Percentiles rank a stretch among this genome's conserved stretches.
These are phyloP conservation scores for Rhinatrema bivittatum DNA, from an alignment of 2,797 vertebrate genomes.

Conservation along the genomic window DNA sequence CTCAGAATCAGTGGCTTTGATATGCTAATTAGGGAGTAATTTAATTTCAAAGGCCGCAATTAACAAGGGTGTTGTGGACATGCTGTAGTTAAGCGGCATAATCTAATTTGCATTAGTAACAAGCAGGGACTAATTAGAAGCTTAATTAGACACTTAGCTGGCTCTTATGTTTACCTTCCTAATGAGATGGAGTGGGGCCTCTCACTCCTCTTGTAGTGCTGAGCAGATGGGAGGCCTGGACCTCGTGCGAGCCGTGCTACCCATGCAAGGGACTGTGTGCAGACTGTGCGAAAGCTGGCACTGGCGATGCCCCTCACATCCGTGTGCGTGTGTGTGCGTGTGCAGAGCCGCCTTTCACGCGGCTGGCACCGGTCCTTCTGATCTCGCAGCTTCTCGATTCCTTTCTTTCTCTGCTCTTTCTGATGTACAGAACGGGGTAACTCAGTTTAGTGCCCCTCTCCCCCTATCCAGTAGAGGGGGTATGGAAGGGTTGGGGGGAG, in stretches of 20 bases:
- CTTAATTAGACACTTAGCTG: slow-evolving; percentile 99
- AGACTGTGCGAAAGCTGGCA: not conserved
- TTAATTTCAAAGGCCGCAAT: slow-evolving; percentile 99
- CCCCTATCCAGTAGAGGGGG: not conserved
- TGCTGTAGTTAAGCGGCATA: slow-evolving; percentile 99
- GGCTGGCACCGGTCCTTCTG: no score
- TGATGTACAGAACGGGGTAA: no score
- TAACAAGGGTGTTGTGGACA: slow-evolving; percentile 99
- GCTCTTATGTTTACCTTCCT: slow-evolving; percentile 99
- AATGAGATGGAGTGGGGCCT: slow-evolving; percentile 91
- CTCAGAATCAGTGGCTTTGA: slow-evolving; percentile 99
- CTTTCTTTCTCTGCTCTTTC: no score
- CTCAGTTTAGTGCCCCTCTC: not conserved
- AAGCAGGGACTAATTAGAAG: slow-evolving; percentile 99
- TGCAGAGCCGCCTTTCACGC: no score
- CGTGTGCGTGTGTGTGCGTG: no score
- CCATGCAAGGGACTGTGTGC: no score
- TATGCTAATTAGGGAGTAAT: slow-evolving; percentile 99
- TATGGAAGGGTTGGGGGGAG: not conserved
- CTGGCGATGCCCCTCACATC: no score
- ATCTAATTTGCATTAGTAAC: slow-evolving; percentile 99
- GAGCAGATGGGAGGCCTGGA: slow-evolving; percentile 18
- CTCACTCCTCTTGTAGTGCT: slow-evolving; percentile 34
- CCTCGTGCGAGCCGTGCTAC: not conserved
- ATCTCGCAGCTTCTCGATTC: no score